These are phyloP conservation scores for Micromussa lordhowensis DNA, from an alignment of 92 coral and sea anemone genomes.

Conservation along the genomic window DNA sequence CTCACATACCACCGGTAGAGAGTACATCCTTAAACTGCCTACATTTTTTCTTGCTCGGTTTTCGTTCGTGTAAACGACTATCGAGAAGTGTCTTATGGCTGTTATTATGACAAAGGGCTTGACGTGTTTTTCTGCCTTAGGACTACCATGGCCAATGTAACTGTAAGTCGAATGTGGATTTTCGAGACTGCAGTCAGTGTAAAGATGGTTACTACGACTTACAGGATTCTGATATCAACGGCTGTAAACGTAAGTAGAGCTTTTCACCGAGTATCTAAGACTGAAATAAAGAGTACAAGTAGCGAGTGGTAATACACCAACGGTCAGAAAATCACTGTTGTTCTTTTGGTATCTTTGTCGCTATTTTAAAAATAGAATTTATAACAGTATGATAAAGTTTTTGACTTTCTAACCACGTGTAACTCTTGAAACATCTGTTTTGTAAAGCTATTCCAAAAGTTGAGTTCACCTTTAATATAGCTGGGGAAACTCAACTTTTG, in stretches of 20 bases:
- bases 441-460: no score
- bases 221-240: slow-evolving; percentile 49
- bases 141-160: slow-evolving; percentile 80
- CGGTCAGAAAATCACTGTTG: no score
- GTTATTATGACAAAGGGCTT: not conserved
- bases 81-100: not conserved
- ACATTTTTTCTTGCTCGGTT: not conserved
- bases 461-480: no score
- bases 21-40: not conserved
- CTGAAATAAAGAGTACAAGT: not conserved
- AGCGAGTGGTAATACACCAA: not conserved
- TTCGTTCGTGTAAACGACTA: not conserved
- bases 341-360: no score
- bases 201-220: slow-evolving; percentile 85
- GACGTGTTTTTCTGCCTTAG: slow-evolving; percentile 15
- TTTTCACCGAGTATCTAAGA: not conserved
- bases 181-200: slow-evolving; percentile 87
- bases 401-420: no score
- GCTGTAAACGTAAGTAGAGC: slow-evolving; percentile 80
- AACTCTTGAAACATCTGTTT: no score
- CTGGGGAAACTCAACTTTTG: no score
- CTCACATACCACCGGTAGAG: not conserved
- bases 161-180: slow-evolving; percentile 80
- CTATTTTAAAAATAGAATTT: no score
- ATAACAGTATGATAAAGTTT: no score